Percentiles rank a stretch among this genome's conserved stretches.
Conservation (phyloP, 2,888 invertebrate genomes). For the Pseudococcus longispinus region DNA sequence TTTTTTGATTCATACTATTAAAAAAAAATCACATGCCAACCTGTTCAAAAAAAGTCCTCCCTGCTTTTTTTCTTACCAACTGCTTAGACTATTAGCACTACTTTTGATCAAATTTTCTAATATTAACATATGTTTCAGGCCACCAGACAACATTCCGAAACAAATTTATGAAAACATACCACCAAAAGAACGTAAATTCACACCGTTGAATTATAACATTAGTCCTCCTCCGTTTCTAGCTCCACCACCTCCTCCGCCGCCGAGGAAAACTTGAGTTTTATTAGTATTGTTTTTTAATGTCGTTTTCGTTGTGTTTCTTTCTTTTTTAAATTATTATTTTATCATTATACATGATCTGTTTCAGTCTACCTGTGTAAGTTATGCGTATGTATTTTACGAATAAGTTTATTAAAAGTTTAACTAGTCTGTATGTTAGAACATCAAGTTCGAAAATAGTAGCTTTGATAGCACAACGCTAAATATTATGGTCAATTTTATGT, state of each 20-base stretch:
- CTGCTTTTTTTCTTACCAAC: no score
- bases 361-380: not conserved
- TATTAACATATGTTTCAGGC: constrained; percentile 62
- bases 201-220: constrained; percentile 58
- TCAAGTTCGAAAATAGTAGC: constrained; percentile 8
- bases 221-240: constrained; percentile 59
- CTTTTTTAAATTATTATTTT: constrained; percentile 29
- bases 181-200: constrained; percentile 62
- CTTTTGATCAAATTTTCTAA: not conserved
- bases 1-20: no score
- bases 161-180: constrained; percentile 68
- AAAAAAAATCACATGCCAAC: no score
- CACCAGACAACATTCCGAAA: constrained; percentile 66
- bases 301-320: not conserved
- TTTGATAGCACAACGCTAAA: constrained; percentile 32
- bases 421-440: constrained; percentile 42
- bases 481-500: constrained; percentile 35
- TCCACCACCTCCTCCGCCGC: constrained; percentile 60
- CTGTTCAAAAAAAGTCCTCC: no score
- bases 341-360: constrained; percentile 20
- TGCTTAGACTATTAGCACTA: no score
- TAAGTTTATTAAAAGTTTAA: constrained; percentile 35
- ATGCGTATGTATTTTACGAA: not conserved
- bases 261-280: constrained; percentile 46
- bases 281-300: not conserved